Evolutionary conservation across 2,888 invertebrate genomes (phyloP), one percentile per base, ranked within the genome.

Genomic region (Palloptera scutellata): DNA sequence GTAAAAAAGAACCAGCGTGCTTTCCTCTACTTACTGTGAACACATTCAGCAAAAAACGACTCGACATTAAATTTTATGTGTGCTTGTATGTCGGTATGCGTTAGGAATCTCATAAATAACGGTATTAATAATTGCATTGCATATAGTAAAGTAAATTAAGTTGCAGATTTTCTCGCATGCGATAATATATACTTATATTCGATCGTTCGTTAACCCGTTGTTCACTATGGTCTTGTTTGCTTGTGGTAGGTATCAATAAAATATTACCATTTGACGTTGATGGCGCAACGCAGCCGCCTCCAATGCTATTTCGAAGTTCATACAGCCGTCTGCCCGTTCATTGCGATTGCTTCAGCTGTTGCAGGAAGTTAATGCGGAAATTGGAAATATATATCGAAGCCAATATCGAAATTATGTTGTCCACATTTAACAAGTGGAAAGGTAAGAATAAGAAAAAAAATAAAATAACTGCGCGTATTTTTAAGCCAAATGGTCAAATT

Each of bases 301-400:
- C 15, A 17, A 11, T 13, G 17, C 43, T 15, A 43, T 20, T 45
- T n/a, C 51, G 20, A 1, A 19, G 20, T 45, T 11, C 52, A 13
- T 0, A 43, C 9, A 20, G 10, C 45, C 41, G 15, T 1, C 4
- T 6, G 40, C 40, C 19, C 30, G 8, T 11, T 42, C 42, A 11
- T 20, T 64, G 41, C 41, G 48, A 58, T 59, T 57, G 53, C 48
- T 55, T 64, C 45, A n/a, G 42, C 54, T 30, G 40, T n/a, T 57
- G 60, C 73, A 70, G 77, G 74, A 75, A 76, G 73, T 74, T 69
- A 66, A 59, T 73, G 72, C 77, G 81, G 79, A 80, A 80, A 80
- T 80, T 79, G 77, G 73, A 79, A 77, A 78, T 76, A 72, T 75
- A 74, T 75, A 70, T 61, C 2, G 62, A 20, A 52, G 58, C 57